A percentile compares a stretch with the other conserved stretches of the same genome.
phyloP scores from a whole-genome alignment of 2,888 invertebrate species.

The Urechis unicinctus region DNA sequence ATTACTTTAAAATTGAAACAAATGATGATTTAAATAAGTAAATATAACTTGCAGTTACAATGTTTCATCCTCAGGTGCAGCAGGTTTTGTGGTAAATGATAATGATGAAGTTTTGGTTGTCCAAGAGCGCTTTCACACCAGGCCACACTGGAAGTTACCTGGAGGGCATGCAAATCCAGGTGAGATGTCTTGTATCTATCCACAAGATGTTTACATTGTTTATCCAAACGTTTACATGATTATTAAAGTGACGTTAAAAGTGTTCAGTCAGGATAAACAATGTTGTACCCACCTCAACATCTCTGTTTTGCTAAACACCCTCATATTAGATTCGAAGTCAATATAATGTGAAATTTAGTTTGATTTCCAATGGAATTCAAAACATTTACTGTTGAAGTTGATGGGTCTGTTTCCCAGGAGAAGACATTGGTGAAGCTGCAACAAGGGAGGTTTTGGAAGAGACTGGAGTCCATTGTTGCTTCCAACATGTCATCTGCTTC shows the following conservation, averaged over 20 bases:
- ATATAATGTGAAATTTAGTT: too few species aligned
- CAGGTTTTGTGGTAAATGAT: constrained; percentile 76
- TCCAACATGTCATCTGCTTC: constrained; percentile 68
- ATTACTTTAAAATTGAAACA: not conserved
- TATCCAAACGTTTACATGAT: too few species aligned
- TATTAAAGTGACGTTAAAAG: too few species aligned
- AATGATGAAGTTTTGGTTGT: constrained; percentile 73
- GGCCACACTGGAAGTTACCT: constrained; percentile 77
- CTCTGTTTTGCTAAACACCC: too few species aligned
- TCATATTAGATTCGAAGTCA: too few species aligned
- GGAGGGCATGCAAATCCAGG: constrained; percentile 86
- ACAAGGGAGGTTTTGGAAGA: constrained; percentile 84
- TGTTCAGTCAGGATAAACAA: too few species aligned
- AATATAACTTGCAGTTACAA: not conserved
- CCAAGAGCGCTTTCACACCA: constrained; percentile 60
- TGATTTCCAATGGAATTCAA: too few species aligned
- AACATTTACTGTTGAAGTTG: too few species aligned
- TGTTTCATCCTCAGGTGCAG: constrained; percentile 58
- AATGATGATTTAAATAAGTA: too few species aligned
- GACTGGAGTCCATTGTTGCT: constrained; percentile 73
- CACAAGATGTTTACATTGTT: not conserved
- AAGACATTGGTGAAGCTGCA: constrained; percentile 75
- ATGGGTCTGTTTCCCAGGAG: constrained; percentile 59
- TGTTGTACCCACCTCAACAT: too few species aligned
- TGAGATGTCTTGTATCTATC: constrained; percentile 38